Percentiles rank a stretch among this genome's conserved stretches.
phyloP scores from a whole-genome alignment of 2,113 vertebrate genomes.

The Heteronetta atricapilla region DNA sequence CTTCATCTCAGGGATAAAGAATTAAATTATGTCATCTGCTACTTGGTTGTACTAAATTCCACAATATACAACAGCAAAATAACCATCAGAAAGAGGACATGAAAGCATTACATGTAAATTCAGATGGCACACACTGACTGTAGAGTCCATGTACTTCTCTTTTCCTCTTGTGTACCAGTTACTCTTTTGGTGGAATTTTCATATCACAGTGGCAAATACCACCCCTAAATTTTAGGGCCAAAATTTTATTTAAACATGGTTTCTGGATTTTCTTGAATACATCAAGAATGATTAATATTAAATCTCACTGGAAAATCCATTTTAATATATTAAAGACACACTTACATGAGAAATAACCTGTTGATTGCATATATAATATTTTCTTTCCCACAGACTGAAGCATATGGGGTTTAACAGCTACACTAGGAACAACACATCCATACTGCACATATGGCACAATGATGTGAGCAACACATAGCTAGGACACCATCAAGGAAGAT shows the following conservation, averaged over 20 bases:
- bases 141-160: not conserved
- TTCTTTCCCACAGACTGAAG: constrained; percentile 30
- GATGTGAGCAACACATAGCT: constrained; percentile 52
- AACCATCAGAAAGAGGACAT: not conserved
- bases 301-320: not conserved
- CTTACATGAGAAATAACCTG: not conserved
- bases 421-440: constrained; percentile 48
- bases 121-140: not conserved
- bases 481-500: constrained; percentile 42
- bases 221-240: not conserved
- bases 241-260: not conserved
- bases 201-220: not conserved
- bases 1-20: not conserved
- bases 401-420: constrained; percentile 52
- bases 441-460: constrained; percentile 54
- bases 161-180: not conserved
- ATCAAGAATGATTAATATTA: not conserved
- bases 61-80: not conserved
- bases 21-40: not conserved
- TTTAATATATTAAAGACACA: not conserved
- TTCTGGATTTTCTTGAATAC: not conserved
- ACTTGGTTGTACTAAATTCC: not conserved
- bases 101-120: not conserved
- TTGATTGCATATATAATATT: not conserved
- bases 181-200: not conserved